Evolutionary conservation across 2,888 invertebrate genomes (phyloP), one percentile per base, ranked within the genome.

Genomic region (Meghimatium bilineatum): DNA sequence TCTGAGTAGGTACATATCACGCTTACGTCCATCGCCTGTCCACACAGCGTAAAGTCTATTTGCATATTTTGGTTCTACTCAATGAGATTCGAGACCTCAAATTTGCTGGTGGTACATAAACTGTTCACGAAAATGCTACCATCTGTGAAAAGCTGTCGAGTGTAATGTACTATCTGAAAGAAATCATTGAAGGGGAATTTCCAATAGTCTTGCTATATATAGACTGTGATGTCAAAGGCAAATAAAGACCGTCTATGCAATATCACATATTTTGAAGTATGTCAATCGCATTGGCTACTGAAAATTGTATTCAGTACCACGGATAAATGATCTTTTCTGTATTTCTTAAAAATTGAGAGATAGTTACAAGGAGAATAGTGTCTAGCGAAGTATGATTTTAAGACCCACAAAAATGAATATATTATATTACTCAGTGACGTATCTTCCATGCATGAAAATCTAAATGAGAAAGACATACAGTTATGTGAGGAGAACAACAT

Each of bases 11-110:
- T 32, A 60, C 29, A 76, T 36, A 52, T 60, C 56, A 60, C 56
- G 76, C 56, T 76, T 60, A 76, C 76, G 52, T 60, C 52, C 76
- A 36, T 52, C 60, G 76, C 76, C 20, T 76, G 76, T 76, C 76
- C 60, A 76, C 34, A 32, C 56, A 76, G 23, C 10, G 76, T 34
- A 60, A 76, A 60, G 60, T 36, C 60, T 32, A 60, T 60, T 60
- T 76, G 76, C 56, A 52, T 60, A 76, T 52, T 29, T 34, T 34
- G 32, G 76, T 60, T 32, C 12, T 10, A 60, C 60, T 76, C 60
- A 76, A 76, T 76, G 56, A 52, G 60, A 76, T 76, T 76, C 60
- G 32, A 60, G 38, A 32, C 8, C 76, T 32, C 76, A 56, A 34
- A 56, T 34, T 34, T 1, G 60, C 34, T 8, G 76, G 56, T 60